These are phyloP conservation scores for Bos taurus DNA, from an alignment of 2,113 vertebrate species.

Conservation along the genomic window ARS-UCD2.0 NC_037333.1:4530501-4531000, in stretches of 20 bases:
- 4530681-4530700: neutral
- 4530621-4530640: neutral
- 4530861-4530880: neutral
- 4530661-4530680: neutral
- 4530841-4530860: neutral
- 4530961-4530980: neutral
- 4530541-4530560: neutral
- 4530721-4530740: neutral
- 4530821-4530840: neutral
- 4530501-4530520: neutral
- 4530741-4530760: neutral
- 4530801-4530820: neutral
- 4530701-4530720: neutral
- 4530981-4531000: neutral
- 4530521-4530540: neutral
- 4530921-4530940: neutral
- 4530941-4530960: neutral
- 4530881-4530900: neutral
- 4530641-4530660: neutral
- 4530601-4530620: neutral
- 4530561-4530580: neutral
- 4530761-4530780: neutral
- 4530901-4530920: neutral
- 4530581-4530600: neutral
- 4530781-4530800: neutral